Percentiles rank a stretch among this genome's conserved stretches.
Conservation (phyloP, 2,797 vertebrate species). For the Manis javanica region DNA sequence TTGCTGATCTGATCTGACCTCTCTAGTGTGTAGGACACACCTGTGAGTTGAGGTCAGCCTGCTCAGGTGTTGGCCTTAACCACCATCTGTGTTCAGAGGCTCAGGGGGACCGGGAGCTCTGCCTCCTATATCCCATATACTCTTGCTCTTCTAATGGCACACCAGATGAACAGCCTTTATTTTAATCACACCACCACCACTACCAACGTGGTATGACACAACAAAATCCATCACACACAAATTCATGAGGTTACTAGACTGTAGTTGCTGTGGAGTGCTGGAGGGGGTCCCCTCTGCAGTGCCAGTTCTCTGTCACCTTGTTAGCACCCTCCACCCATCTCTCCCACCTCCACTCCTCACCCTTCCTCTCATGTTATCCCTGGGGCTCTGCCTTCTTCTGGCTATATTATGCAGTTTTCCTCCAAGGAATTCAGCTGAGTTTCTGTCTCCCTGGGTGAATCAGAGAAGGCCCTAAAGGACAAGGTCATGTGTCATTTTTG, state of each 20-base stretch:
- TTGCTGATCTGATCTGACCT: background rate
- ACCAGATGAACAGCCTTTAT: background rate
- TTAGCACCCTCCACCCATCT: background rate
- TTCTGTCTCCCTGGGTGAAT: background rate
- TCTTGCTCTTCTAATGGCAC: background rate
- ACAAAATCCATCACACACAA: background rate
- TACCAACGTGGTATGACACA: background rate
- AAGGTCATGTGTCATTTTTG: background rate
- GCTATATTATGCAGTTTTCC: background rate
- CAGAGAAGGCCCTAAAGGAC: background rate
- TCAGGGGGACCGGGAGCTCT: background rate
- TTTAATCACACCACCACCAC: background rate
- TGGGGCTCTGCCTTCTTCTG: background rate
- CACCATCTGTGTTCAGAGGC: accelerated
- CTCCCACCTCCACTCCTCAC: background rate
- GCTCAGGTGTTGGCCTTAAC: background rate
- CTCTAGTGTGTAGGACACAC: background rate
- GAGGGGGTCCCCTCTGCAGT: background rate
- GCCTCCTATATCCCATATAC: background rate
- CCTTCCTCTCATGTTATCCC: too few relatives aligned
- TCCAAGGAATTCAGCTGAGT: background rate
- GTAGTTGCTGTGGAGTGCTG: background rate
- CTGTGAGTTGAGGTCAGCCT: background rate
- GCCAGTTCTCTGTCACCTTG: background rate
- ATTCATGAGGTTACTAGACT: background rate